phyloP scores from a whole-genome alignment of 92 coral and sea anemone genomes.

The Actinernus sp. region DNA sequence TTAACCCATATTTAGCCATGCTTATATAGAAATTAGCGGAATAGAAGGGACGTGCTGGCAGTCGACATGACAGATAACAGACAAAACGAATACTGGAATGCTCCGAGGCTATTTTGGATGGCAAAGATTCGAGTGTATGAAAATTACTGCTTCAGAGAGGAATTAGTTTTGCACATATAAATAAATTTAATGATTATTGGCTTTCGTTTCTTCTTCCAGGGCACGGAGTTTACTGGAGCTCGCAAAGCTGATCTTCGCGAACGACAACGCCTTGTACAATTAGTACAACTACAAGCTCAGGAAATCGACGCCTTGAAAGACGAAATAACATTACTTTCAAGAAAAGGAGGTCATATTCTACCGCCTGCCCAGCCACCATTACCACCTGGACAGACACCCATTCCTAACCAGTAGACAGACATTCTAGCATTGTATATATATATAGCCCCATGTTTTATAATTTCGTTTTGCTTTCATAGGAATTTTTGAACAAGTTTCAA shows the following conservation, averaged over 20 bases:
- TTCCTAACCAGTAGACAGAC: constrained; percentile 77
- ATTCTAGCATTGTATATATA: background rate
- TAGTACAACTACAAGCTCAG: constrained; percentile 98
- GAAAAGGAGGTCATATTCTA: constrained; percentile 98
- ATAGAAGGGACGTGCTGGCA: no score
- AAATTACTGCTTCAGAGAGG: no score
- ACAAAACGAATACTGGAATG: no score
- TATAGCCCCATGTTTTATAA: no score
- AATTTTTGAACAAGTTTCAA: no score
- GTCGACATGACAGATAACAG: no score
- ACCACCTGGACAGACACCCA: constrained; percentile 98
- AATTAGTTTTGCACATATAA: no score
- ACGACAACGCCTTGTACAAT: constrained; percentile 94
- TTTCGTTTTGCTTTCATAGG: no score
- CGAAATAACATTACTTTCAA: constrained; percentile 95
- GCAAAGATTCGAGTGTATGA: no score
- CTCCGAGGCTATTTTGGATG: no score
- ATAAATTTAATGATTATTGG: background rate
- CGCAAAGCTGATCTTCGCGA: constrained; percentile 96
- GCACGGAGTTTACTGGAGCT: constrained; percentile 97
- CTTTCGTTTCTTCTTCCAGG: constrained; percentile 49
- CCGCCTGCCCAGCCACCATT: constrained; percentile 99
- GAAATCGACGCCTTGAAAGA: constrained; percentile 99
- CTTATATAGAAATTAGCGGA: no score
- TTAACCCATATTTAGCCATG: no score